Evolutionary conservation across 2,888 invertebrate genomes (phyloP).

Genomic region (Campoletis raptor): DNA sequence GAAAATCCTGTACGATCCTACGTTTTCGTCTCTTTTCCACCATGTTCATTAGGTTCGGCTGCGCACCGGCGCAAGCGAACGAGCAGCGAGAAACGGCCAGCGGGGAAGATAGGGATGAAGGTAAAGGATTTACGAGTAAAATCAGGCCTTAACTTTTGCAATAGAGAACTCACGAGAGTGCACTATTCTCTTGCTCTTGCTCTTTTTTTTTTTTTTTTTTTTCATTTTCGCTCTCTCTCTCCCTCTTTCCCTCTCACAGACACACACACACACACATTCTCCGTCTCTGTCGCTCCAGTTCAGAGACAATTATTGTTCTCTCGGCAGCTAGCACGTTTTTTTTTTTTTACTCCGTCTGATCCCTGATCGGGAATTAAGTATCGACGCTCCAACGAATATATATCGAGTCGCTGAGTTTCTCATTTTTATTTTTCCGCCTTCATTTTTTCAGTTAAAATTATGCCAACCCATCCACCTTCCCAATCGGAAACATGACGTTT

Average conservation of each 20-base stretch:
- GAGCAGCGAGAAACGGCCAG: conserved; percentile 19
- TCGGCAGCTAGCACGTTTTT: conserved; percentile 24
- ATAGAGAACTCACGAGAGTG: conserved; percentile 64
- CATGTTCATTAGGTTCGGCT: conserved; percentile 13
- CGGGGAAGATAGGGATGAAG: conserved; percentile 44
- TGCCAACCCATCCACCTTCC: conserved; percentile 6
- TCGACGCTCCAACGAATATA: conserved; percentile 44
- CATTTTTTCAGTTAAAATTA: conserved; percentile 45
- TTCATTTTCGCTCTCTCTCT: too few species aligned
- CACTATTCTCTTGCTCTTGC: conserved; percentile 21
- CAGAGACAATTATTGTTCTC: conserved; percentile 27
- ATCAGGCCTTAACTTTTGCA: conserved; percentile 68
- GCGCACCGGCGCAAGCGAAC: too few species aligned
- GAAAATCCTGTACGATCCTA: conserved; percentile 46
- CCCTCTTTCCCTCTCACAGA: conserved; percentile 5
- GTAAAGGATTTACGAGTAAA: conserved; percentile 67
- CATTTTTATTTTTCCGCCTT: conserved; percentile 62
- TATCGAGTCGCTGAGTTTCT: conserved; percentile 57
- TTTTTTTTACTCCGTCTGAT: conserved; percentile 27
- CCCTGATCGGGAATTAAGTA: conserved; percentile 56
- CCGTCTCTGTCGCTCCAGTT: conserved; percentile 6
- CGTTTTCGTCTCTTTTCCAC: not conserved
- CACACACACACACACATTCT: too few species aligned
- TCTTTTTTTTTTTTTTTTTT: conserved; percentile 17
- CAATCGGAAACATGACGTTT: conserved; percentile 34